phyloP scores from a whole-genome alignment of 2,113 vertebrate species.

The Cyphotilapia sp. region DNA sequence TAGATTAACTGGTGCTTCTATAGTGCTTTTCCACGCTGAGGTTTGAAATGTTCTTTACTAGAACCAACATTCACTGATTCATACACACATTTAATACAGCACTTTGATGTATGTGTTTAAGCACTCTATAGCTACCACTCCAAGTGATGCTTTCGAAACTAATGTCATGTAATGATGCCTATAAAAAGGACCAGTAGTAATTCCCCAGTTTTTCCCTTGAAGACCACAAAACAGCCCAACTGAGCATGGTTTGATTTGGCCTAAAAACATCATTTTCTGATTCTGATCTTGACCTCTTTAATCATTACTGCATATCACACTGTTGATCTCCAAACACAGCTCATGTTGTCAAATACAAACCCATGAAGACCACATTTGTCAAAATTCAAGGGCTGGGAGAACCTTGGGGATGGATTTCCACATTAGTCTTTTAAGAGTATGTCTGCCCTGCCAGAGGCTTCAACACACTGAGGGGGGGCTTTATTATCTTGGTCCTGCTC shows the following conservation, averaged over 20 bases:
- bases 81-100: background rate
- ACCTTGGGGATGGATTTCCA: background rate
- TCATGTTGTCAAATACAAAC: background rate
- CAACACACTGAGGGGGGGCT: background rate
- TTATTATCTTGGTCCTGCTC: conserved; percentile 37
- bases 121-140: background rate
- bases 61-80: background rate
- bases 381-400: background rate
- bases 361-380: background rate
- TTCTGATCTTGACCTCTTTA: background rate
- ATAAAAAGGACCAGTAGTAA: background rate
- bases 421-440: background rate
- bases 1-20: background rate
- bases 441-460: background rate
- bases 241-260: background rate
- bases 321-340: background rate
- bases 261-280: background rate
- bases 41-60: background rate
- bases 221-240: background rate
- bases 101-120: background rate
- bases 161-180: background rate
- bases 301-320: background rate
- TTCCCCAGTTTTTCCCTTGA: background rate
- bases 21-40: background rate
- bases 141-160: background rate